Conservation (phyloP, 2,888 invertebrate species). For the Drosophila pseudotalamancana region DNA sequence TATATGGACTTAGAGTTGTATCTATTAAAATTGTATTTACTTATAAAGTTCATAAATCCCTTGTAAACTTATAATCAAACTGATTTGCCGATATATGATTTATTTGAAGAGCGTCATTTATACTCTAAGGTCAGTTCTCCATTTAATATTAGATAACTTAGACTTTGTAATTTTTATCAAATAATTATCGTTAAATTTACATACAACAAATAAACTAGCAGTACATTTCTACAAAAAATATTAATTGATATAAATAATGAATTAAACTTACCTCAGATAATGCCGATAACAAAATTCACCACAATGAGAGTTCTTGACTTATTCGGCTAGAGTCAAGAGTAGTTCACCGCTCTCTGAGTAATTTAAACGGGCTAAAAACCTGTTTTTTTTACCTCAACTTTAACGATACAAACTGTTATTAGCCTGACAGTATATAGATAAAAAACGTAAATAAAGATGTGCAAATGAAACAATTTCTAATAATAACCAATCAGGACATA, state of each 20-base stretch:
- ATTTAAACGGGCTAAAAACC: conserved; percentile 31
- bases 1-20: conserved; percentile 42
- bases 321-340: background rate
- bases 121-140: too few relatives aligned
- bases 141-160: too few relatives aligned
- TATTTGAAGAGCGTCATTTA: too few relatives aligned
- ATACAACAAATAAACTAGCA: background rate
- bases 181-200: too few relatives aligned
- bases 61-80: background rate
- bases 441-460: conserved; percentile 15
- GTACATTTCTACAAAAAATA: background rate
- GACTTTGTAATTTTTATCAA: too few relatives aligned
- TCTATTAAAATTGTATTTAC: background rate
- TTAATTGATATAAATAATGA: too few relatives aligned
- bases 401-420: background rate
- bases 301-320: background rate
- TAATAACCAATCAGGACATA: conserved; percentile 7
- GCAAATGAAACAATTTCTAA: background rate
- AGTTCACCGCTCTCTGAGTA: conserved; percentile 21
- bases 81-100: too few relatives aligned
- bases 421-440: background rate
- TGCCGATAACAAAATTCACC: conserved; percentile 17
- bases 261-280: background rate
- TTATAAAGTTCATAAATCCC: background rate
- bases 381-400: conserved; percentile 42